Evolutionary conservation across 2,113 vertebrate genomes (phyloP).

Genomic region (Triplophysa siluroides): DNA sequence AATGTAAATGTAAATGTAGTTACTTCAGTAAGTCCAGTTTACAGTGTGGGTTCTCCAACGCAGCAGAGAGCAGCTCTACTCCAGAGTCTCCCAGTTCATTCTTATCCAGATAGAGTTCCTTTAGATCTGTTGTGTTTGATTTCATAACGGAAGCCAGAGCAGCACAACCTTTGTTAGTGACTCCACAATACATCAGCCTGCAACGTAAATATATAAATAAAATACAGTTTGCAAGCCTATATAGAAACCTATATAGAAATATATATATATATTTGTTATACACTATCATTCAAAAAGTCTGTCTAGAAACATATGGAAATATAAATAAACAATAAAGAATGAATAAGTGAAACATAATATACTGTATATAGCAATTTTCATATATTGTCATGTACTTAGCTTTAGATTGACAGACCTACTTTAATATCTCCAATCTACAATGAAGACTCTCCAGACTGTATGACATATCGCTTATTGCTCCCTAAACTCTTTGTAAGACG

Average conservation of each 20-base stretch:
- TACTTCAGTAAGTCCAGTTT: constrained; percentile 23
- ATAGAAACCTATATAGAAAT: no score
- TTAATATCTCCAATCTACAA: background rate
- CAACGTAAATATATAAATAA: background rate
- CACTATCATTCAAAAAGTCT: no score
- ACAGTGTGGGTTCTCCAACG: background rate
- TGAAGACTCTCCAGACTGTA: background rate
- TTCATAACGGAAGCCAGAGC: background rate
- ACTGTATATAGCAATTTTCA: no score
- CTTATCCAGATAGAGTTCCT: constrained; percentile 7
- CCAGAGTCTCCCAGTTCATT: background rate
- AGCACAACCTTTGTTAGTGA: background rate
- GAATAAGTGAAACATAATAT: no score
- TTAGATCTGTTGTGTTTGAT: background rate
- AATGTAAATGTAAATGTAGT: no score
- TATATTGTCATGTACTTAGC: background rate
- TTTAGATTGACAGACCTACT: background rate
- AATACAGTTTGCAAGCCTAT: no score
- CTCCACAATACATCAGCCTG: background rate
- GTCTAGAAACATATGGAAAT: no score
- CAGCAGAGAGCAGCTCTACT: background rate
- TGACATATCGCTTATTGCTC: no score
- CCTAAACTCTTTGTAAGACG: no score
- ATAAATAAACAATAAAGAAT: no score
- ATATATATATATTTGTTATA: no score